Conservation (phyloP, 2,797 vertebrate genomes). For the Megaceryle alcyon region DNA sequence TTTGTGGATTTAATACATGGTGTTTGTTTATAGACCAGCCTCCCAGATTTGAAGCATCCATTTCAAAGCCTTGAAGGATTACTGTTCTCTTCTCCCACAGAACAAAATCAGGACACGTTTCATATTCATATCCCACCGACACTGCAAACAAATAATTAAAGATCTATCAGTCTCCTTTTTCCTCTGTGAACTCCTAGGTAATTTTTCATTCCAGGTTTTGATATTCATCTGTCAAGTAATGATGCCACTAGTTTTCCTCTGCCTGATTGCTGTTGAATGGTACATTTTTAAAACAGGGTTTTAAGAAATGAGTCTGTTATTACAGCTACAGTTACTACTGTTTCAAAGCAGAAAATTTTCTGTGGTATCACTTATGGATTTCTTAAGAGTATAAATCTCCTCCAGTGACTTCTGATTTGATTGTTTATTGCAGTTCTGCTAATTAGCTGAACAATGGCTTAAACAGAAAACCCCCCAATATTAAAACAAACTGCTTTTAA, state of each 20-base stretch:
- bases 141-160: conserved; percentile 83
- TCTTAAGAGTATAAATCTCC: neutral
- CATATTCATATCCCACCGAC: conserved; percentile 95
- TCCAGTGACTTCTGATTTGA: neutral
- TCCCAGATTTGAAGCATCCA: conserved; percentile 93
- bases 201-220: conserved; percentile 8
- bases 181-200: neutral
- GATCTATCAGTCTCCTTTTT: conserved; percentile 33
- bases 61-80: conserved; percentile 93
- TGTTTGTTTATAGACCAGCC: conserved; percentile 97
- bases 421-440: conserved; percentile 42
- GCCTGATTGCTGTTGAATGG: neutral
- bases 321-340: neutral
- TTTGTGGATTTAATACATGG: conserved; percentile 92
- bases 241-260: conserved; percentile 2
- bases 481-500: neutral
- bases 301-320: conserved; percentile 32
- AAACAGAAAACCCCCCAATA: neutral
- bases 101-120: conserved; percentile 89
- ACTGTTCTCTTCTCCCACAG: conserved; percentile 93
- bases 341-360: conserved; percentile 9
- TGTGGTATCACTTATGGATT: neutral
- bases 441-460: conserved; percentile 43
- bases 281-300: neutral
- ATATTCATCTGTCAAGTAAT: neutral